Evolutionary conservation across 2,797 vertebrate genomes (phyloP).

Genomic region (Liasis olivaceus): DNA sequence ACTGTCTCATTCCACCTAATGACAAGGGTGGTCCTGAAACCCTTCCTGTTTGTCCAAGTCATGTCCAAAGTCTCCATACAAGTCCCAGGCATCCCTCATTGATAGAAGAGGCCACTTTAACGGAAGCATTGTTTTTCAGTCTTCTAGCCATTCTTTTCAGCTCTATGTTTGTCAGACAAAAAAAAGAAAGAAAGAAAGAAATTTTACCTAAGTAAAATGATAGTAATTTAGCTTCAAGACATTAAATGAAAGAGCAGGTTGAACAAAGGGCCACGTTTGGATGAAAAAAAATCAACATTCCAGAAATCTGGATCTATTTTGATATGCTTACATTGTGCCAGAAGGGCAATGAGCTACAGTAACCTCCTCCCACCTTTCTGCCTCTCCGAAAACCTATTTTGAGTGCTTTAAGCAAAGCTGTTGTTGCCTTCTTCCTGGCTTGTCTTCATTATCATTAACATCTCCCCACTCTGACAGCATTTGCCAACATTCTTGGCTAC

Average conservation of each 20-base stretch:
- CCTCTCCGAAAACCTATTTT: neutral
- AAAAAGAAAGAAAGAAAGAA: neutral
- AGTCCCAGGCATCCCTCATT: neutral
- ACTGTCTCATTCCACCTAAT: neutral
- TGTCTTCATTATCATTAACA: neutral
- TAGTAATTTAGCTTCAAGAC: slow-evolving; percentile 23
- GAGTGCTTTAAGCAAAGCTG: neutral
- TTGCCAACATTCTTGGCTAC: slow-evolving; percentile 27
- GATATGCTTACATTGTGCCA: neutral
- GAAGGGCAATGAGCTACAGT: neutral
- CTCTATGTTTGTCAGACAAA: neutral
- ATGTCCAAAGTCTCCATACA: neutral
- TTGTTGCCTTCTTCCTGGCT: neutral
- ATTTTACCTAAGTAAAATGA: neutral
- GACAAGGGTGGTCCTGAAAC: neutral
- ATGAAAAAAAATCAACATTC: neutral
- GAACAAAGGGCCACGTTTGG: slow-evolving; percentile 6
- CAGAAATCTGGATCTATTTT: neutral
- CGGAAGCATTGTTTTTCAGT: rapidly evolving
- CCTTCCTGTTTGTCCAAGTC: neutral
- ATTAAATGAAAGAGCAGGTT: slow-evolving; percentile 9
- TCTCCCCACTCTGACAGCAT: neutral
- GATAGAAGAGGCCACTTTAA: slow-evolving; percentile 22
- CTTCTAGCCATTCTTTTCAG: neutral
- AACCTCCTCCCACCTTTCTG: neutral